These are phyloP conservation scores for Eupithecia subfuscata DNA, from an alignment of 2,888 invertebrate genomes.

Conservation along the genomic window DNA sequence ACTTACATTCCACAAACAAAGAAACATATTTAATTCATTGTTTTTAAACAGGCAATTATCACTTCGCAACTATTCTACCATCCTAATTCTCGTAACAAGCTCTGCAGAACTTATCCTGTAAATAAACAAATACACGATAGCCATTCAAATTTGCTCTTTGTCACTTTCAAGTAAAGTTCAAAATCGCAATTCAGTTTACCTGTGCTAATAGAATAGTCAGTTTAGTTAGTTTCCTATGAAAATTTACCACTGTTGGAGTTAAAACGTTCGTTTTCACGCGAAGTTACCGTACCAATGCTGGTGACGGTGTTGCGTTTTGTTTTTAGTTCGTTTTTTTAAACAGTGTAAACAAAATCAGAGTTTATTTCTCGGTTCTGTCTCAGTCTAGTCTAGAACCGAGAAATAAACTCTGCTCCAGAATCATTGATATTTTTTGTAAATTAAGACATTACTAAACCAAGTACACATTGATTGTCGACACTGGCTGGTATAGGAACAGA, in stretches of 20 bases:
- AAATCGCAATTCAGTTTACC: conserved; percentile 9
- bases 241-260: conserved; percentile 15
- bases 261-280: conserved; percentile 12
- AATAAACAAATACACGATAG: conserved; percentile 4
- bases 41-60: neutral
- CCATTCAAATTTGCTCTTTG: neutral
- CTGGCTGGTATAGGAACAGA: too few relatives aligned
- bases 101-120: neutral
- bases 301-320: too few relatives aligned
- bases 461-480: too few relatives aligned
- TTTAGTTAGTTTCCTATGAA: conserved; percentile 23
- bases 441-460: too few relatives aligned
- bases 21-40: neutral
- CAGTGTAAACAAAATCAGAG: too few relatives aligned
- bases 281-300: too few relatives aligned
- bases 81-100: conserved; percentile 4
- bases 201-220: conserved; percentile 18
- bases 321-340: too few relatives aligned
- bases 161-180: neutral
- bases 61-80: conserved; percentile 2
- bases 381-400: too few relatives aligned
- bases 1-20: neutral
- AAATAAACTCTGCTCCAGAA: too few relatives aligned
- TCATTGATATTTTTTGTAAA: too few relatives aligned
- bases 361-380: too few relatives aligned